phyloP scores from a whole-genome alignment of 2,113 vertebrate genomes.

The Pungitius pungitius region DNA sequence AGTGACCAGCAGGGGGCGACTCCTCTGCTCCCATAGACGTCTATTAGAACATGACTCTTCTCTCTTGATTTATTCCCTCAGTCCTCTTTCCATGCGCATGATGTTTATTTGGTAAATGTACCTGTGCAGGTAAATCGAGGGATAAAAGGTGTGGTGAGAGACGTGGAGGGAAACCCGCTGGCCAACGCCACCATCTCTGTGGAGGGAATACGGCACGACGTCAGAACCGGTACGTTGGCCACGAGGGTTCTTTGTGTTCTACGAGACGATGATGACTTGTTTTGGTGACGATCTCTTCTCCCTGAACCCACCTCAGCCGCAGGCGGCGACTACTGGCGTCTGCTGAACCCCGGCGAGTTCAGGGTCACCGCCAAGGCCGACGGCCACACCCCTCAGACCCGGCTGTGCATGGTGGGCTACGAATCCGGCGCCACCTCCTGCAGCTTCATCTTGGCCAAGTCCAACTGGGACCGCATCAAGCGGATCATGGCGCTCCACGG shows the following conservation, averaged over 20 bases:
- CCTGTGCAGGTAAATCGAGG: constrained; percentile 88
- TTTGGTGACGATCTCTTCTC: neutral
- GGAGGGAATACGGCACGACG: constrained; percentile 89
- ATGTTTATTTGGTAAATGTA: no score
- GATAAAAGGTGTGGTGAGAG: constrained; percentile 91
- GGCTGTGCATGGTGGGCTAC: constrained; percentile 91
- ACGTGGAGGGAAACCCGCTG: constrained; percentile 88
- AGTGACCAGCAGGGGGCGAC: no score
- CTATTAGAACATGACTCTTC: no score
- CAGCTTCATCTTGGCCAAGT: constrained; percentile 90
- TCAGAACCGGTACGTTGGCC: constrained; percentile 85
- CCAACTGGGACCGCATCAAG: constrained; percentile 97
- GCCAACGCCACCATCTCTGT: constrained; percentile 89
- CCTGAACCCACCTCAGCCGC: constrained; percentile 70
- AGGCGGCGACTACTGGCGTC: constrained; percentile 92
- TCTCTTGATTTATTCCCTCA: no score
- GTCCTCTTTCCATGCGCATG: no score
- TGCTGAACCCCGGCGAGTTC: constrained; percentile 97
- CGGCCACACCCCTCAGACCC: constrained; percentile 85
- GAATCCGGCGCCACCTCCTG: constrained; percentile 91
- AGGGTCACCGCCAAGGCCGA: constrained; percentile 86
- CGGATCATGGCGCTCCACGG: constrained; percentile 91
- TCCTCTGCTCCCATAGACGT: no score
- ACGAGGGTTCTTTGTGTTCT: neutral
- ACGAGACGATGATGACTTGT: neutral